A percentile compares a stretch with the other conserved stretches of the same genome.
These are phyloP conservation scores for Melanocharis versteri DNA, from an alignment of 2,113 vertebrate genomes.

Conservation along the genomic window DNA sequence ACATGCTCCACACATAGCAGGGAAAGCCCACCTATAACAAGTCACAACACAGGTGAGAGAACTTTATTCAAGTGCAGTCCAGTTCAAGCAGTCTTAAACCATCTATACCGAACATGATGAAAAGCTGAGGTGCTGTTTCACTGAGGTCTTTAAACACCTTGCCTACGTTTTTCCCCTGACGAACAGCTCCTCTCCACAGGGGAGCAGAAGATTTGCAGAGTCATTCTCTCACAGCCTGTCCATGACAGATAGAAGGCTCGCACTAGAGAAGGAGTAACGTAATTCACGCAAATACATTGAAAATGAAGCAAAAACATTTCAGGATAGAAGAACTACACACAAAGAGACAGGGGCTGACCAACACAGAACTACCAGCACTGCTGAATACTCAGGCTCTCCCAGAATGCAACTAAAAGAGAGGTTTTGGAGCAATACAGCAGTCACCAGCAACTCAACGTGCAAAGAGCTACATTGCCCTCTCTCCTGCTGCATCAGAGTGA, in stretches of 20 bases:
- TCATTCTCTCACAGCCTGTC: background rate
- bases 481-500: background rate
- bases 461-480: background rate
- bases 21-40: background rate
- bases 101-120: background rate
- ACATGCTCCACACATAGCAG: background rate
- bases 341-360: background rate
- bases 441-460: background rate
- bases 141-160: background rate
- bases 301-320: background rate
- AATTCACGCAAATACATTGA: background rate
- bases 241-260: background rate
- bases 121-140: background rate
- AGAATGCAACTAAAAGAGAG: background rate
- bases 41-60: background rate
- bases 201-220: background rate
- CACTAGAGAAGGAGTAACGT: background rate
- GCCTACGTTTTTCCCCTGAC: background rate
- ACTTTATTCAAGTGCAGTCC: background rate
- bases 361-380: background rate
- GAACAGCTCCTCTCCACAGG: background rate
- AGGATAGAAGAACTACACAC: background rate
- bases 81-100: background rate
- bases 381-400: background rate
- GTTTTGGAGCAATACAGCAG: background rate